Evolutionary conservation across 2,113 vertebrate species (phyloP), one percentile per base, ranked within the genome.

Genomic region (Heliornis fulica): DNA sequence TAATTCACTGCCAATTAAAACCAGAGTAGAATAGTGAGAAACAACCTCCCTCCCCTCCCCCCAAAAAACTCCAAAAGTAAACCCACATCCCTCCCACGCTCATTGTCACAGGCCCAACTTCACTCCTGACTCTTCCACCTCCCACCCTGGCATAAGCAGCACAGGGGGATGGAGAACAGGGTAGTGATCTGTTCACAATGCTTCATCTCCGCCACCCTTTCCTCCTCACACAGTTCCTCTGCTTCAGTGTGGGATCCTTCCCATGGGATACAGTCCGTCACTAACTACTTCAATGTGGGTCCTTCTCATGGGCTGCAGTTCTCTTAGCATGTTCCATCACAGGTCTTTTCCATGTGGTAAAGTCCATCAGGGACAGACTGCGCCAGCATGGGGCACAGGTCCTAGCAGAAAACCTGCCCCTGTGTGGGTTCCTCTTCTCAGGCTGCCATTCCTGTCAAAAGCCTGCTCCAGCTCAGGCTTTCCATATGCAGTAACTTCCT

Each of bases 351-450:
- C 59, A 59, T 10, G 16, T 6, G 2, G 28, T 22, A 12, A 20
- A 66, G 40, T 34, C 11, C 20, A 51, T 72, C 28, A 29, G 16
- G 19, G 76, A 41, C 18, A 23, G 41, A 26, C 4, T 32, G 60
- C 38, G 77, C 18, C 64, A 50, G 10, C 0, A 0, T 13, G 28
- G 53, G 16, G 17, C 34, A 70, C 29, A 28, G 29, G 4, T 57
- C 14, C 60, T 34, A 20, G n/a, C 28, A 87, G 43, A 53, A 82
- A 40, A 43, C 36, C 9, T 43, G 18, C 22, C 43, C 15, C 26
- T 41, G 5, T 34, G 14, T 57, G 36, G 43, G 26, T 21, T 88
- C 17, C 17, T 74, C 54, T 54, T 36, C 51, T 10, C 1, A 1
- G 21, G 32, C 25, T 68, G 61, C 31, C 16, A 31, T 9, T 59